Base-by-base conservation (phyloP, 1,140 invertebrate genomes). In the Ceratosolen fusciceps region DNA sequence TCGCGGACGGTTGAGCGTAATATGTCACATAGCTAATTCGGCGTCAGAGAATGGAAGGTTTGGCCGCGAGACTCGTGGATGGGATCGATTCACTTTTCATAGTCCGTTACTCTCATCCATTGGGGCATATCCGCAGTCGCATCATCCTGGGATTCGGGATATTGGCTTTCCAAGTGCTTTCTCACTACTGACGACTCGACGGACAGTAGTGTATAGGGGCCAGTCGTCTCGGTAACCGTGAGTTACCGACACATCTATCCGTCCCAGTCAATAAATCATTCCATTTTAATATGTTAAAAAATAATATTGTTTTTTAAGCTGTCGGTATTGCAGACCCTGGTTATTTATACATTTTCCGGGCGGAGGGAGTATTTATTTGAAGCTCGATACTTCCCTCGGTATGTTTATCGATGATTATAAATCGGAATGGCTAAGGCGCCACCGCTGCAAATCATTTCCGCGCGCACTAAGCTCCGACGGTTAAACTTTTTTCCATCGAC, bases 21-120 rank as follows among this genome's bases (percentile, higher is more conserved):
- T 79, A 52, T 65, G 77, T 79, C 77, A 73, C 47, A 73, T 65
- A 4, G 77, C 39, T 79, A 73, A 79, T 73, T 73, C 70, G 65
- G 39, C 70, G 70, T 39, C 31, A 65, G 16, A 21, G 31, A 65
- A 65, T 65, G 31, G 31, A 65, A 37, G 19, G 37, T 65, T 65
- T 65, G 3, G 60, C 26, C 34, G 34, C 26, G 71, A 60, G 56
- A 31, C 37, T 74, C 56, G 2, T 37, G n/a, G 21, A 19, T 37
- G n/a, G 2, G 31, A 65, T 10, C 49, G 67, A 70, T 19, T 47
- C 67, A 47, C 67, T 49, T 70, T 49, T 70, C 67, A 47, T 49
- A 34, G 10, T 26, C 49, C 31, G 12, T 34, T 39, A 26, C 73
- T 74, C 58, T 24, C 47, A 31, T 71, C 31, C 60, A 19, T 31